Base-by-base conservation (phyloP, 2,113 vertebrate species). In the Myrmophylax atrothorax region DNA sequence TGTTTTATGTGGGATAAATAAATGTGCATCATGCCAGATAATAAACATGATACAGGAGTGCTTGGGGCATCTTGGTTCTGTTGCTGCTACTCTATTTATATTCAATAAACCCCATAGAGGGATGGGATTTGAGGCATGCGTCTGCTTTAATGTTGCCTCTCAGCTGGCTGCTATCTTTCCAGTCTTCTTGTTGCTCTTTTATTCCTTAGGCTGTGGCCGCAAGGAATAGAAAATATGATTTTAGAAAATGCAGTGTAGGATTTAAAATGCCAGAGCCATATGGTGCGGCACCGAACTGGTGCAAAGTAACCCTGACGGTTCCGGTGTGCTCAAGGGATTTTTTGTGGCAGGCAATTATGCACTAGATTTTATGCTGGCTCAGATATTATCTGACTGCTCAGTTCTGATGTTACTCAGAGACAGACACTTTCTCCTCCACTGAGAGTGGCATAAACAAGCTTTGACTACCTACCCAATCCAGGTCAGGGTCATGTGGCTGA, bases 1-100 rank as follows among this genome's bases (percentile, higher is more conserved):
- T 93, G 68, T 66, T 92, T 88, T 89, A 89, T 81, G 59, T 86
- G 76, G 37, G 93, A 94, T 77, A 96, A 94, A 95, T 76, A 94
- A 94, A 81, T 67, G 76, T 93, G 60, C n/a, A 62, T 70, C 72
- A 29, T 76, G 59, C 63, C 67, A 81, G 76, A 90, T 88, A 90
- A 86, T 90, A 93, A 95, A 92, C 55, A 74, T 1, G 79, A 94
- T 86, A 81, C 59, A 67, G 72, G 37, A 94, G 33, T 59, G 79
- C 95, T 93, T 86, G 72, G 52, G 76, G 88, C 86, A 81, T 75
- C 80, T 93, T 5, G 0, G 24, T 81, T 96, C 55, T 84, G 20
- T 86, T 94, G 64, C 86, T 74, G 68, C 37, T 89, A 67, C 69
- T 84, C 76, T 96, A 89, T 94, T 94, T 96, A 82, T 91, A 84